Conservation (phyloP, 2,113 vertebrate genomes). For the Silurus glanis region DNA sequence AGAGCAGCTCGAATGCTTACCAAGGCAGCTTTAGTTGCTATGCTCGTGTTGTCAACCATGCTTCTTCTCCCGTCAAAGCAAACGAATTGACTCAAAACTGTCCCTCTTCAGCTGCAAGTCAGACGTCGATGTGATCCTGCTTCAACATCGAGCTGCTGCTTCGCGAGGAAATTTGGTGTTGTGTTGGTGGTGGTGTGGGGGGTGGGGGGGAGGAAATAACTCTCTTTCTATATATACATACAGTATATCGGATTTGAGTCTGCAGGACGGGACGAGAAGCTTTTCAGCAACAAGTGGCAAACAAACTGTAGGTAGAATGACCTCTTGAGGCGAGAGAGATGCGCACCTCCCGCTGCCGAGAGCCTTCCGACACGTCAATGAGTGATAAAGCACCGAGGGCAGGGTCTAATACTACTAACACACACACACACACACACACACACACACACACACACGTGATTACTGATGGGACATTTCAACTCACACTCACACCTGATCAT, state of each 20-base stretch:
- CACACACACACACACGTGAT: not conserved
- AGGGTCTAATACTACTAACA: constrained; percentile 60
- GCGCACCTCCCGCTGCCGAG: constrained; percentile 69
- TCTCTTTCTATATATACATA: constrained; percentile 11
- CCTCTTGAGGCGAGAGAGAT: constrained; percentile 70
- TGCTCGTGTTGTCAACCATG: constrained; percentile 79
- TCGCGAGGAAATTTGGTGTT: constrained; percentile 35
- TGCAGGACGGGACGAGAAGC: constrained; percentile 51
- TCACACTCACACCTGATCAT: not conserved
- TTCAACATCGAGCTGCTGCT: constrained; percentile 58
- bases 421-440: constrained; percentile 11
- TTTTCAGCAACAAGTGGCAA: constrained; percentile 79
- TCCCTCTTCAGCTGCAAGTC: constrained; percentile 51
- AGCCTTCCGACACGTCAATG: constrained; percentile 72
- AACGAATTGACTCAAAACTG: constrained; percentile 51
- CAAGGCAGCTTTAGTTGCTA: constrained; percentile 75
- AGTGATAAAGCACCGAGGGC: constrained; percentile 65
- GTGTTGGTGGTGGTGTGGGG: not conserved
- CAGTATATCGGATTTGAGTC: constrained; percentile 45
- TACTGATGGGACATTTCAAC: not conserved
- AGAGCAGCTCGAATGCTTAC: constrained; percentile 68
- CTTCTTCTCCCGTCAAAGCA: constrained; percentile 61
- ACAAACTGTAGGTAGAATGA: constrained; percentile 64
- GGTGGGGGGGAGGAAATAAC: not conserved
- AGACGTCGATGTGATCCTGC: constrained; percentile 50